Percentiles rank a stretch among this genome's conserved stretches.
Conservation (phyloP, 2,113 vertebrate genomes). For the Nannospalax galili region DNA sequence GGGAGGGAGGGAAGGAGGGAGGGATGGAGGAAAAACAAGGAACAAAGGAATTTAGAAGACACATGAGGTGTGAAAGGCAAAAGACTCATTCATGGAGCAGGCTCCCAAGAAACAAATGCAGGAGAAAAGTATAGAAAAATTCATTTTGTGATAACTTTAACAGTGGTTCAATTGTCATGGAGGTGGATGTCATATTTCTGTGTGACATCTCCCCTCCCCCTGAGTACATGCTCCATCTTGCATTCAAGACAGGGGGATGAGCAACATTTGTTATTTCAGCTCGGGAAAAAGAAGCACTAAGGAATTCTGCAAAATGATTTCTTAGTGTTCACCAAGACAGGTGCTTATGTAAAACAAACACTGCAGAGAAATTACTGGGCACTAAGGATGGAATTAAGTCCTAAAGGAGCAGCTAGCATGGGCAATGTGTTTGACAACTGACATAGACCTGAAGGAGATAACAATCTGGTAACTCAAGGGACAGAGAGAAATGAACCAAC, state of each 20-base stretch:
- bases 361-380: neutral
- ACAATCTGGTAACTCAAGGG: neutral
- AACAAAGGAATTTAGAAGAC: neutral
- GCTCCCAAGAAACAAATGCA: neutral
- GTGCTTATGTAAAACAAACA: neutral
- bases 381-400: neutral
- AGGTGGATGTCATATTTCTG: neutral
- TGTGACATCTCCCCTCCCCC: neutral
- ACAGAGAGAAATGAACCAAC: neutral
- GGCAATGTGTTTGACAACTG: neutral
- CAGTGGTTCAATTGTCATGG: neutral
- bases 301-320: neutral
- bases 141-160: conserved; percentile 32
- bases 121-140: conserved; percentile 33
- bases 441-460: neutral
- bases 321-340: neutral
- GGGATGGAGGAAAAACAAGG: neutral
- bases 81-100: neutral
- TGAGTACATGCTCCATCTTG: neutral
- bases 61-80: neutral
- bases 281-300: neutral
- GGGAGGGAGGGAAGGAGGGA: neutral
- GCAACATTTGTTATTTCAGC: conserved; percentile 12
- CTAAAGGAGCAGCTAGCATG: neutral
- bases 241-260: neutral